Percentiles rank a stretch among this genome's conserved stretches.
Conservation (phyloP, 1,140 invertebrate genomes). For the Ips nitidus region DNA sequence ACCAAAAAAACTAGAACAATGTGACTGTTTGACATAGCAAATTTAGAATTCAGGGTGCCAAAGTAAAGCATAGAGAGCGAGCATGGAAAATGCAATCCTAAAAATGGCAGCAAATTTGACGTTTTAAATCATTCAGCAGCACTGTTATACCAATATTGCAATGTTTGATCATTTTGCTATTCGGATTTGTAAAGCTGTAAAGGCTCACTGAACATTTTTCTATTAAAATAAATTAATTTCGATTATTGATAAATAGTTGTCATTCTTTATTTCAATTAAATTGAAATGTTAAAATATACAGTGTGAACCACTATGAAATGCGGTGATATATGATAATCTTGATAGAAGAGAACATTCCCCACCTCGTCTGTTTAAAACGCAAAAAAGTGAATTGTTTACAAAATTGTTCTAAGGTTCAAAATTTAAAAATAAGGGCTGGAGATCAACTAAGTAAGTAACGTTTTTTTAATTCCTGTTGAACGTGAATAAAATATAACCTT, state of each 20-base stretch:
- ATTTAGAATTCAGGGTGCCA: neutral
- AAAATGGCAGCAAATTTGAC: constrained; percentile 8
- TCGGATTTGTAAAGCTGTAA: neutral
- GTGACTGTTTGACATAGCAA: neutral
- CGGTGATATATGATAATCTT: too few species aligned
- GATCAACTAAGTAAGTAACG: too few species aligned
- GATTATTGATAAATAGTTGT: neutral
- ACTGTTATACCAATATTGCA: neutral
- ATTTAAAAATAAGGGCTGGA: too few species aligned
- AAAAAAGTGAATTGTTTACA: too few species aligned
- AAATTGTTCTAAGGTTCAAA: too few species aligned
- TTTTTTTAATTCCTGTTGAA: too few species aligned
- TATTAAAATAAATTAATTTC: neutral
- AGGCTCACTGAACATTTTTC: neutral
- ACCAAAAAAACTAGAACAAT: neutral
- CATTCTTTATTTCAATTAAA: too few species aligned
- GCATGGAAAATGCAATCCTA: neutral
- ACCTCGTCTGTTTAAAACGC: too few species aligned
- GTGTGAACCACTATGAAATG: too few species aligned
- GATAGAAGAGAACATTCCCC: too few species aligned
- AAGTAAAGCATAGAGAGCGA: constrained; percentile 2
- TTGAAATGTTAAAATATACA: too few species aligned
- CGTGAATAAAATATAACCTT: too few species aligned
- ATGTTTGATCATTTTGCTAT: constrained; percentile 8
- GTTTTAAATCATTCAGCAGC: constrained; percentile 7